Conservation (phyloP, 2,797 vertebrate genomes). For the Cirrhinus mrigala region DNA sequence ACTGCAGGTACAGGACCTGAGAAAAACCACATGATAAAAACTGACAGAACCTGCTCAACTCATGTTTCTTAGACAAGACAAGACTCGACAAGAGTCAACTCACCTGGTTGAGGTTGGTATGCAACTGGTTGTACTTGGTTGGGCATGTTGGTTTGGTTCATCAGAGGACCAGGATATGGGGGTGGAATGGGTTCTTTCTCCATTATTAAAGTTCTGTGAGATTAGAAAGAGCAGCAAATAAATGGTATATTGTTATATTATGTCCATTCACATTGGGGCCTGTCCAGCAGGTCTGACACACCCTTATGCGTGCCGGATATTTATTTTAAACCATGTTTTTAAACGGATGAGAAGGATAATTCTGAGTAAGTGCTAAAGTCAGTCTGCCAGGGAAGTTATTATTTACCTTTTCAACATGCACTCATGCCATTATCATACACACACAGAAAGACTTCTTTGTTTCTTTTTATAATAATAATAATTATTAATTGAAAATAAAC, state of each 20-base stretch:
- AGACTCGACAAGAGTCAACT: background rate
- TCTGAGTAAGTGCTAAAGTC: background rate
- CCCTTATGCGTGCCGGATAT: background rate
- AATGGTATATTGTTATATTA: background rate
- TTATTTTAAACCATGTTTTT: background rate
- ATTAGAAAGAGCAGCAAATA: background rate
- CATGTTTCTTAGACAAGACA: background rate
- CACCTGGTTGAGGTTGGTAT: slow-evolving; percentile 22
- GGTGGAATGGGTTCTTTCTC: background rate
- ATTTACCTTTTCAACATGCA: background rate
- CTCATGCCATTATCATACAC: background rate
- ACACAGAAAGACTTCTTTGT: background rate
- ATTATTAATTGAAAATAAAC: background rate
- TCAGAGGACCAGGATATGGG: background rate
- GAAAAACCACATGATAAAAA: background rate
- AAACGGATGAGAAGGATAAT: background rate
- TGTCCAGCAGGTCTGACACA: background rate
- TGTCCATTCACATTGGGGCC: background rate
- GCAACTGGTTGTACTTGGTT: background rate
- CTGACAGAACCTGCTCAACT: background rate
- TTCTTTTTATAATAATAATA: background rate
- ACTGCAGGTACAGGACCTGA: background rate
- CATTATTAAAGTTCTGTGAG: slow-evolving; percentile 19
- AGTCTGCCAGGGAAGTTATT: background rate
- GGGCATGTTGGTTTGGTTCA: background rate